Conservation (phyloP, 2,888 invertebrate species). For the Hirtodrosophila histrioides region DNA sequence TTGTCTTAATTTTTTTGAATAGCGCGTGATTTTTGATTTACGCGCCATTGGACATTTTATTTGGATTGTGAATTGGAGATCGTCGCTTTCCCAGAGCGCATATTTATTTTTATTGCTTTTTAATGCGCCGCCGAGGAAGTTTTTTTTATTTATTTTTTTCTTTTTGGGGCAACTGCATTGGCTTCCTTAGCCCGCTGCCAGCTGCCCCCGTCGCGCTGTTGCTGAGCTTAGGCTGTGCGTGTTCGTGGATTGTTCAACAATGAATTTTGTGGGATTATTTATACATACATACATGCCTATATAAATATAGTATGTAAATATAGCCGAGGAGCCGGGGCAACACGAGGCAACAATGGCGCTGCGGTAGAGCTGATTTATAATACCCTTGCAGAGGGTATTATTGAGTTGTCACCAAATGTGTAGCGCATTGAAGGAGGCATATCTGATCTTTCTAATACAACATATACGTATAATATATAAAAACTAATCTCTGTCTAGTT, state of each 20-base stretch:
- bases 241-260: slow-evolving; percentile 63
- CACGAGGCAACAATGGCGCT: slow-evolving; percentile 28
- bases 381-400: slow-evolving; percentile 1
- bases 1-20: slow-evolving; percentile 70
- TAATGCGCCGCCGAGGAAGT: slow-evolving; percentile 78
- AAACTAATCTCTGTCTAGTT: no score
- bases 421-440: not conserved
- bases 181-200: slow-evolving; percentile 8
- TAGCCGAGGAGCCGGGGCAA: not conserved
- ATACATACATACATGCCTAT: slow-evolving; percentile 16
- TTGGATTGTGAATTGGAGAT: slow-evolving; percentile 46
- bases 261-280: slow-evolving; percentile 75
- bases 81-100: slow-evolving; percentile 58
- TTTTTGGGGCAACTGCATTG: slow-evolving; percentile 57
- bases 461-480: no score
- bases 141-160: slow-evolving; percentile 51
- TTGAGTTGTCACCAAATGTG: not conserved
- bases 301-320: slow-evolving; percentile 37
- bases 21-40: slow-evolving; percentile 78
- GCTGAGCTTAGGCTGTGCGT: slow-evolving; percentile 46
- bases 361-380: slow-evolving; percentile 57
- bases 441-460: no score
- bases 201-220: slow-evolving; percentile 1
- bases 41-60: slow-evolving; percentile 73
- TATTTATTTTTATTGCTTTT: slow-evolving; percentile 81